Base-by-base conservation (phyloP, 2,888 invertebrate species). In the Phasia obesa region DNA sequence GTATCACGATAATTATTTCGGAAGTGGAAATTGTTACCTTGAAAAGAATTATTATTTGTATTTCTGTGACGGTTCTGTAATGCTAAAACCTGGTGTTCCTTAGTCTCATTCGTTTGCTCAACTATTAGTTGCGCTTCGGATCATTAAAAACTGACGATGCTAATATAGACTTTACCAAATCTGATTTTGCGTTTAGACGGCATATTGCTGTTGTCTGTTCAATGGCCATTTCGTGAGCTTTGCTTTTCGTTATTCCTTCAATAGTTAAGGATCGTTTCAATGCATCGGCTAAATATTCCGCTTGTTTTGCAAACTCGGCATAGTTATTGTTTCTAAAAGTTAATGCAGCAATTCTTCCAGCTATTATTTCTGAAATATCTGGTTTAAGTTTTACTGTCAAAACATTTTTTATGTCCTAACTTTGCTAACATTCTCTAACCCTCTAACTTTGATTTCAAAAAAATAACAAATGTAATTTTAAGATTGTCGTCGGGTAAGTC, bases 181-280 rank as follows among this genome's bases (percentile, higher is more conserved):
- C 59, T 0, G 71, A 59, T 44, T 3, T 71, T 11, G 71, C 71
- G 38, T 60, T 73, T 13, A 62, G 27, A 23, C 71, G 60, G 13
- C 60, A 73, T 3, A 60, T 15, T 17, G 57, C 4, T 15, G 62
- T 19, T 23, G 71, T 73, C 38, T 73, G 60, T n/a, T 73, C 71
- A 4, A 73, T 60, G 25, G 60, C 49, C 71, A 71, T 71, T 27
- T 71, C 57, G 2, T 71, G 49, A n/a, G 70, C 70, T 23, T 71
- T 31, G 31, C 31, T 31, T 31, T 31, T 31, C 9, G 31, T 31
- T 7, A 31, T 31, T 7, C 31, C 31, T 47, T 51, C 51, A 0
- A 73, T 62, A 9, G 49, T 49, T 19, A 73, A 15, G 0, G 71
- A 74, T 13, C 62, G 53, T n/a, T 64, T 13, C 11, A 74, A 19